phyloP scores from a whole-genome alignment of 2,888 invertebrate species.

The Microctonus brassicae region DNA sequence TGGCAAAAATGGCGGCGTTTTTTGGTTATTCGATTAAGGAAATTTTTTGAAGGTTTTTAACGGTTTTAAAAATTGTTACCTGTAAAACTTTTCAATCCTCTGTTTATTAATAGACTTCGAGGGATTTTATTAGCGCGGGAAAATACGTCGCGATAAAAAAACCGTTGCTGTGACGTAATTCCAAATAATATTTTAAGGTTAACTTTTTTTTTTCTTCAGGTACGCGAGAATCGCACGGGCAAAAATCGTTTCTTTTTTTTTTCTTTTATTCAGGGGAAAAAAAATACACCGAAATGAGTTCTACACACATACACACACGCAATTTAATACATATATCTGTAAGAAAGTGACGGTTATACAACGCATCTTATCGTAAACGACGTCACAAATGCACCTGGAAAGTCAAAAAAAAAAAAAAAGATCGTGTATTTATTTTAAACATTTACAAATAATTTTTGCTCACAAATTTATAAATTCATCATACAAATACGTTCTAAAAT shows the following conservation, averaged over 20 bases:
- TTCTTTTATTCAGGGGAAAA: not conserved
- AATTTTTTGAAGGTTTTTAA: too few relatives aligned
- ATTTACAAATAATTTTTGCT: not conserved
- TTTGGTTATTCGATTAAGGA: too few relatives aligned
- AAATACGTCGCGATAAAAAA: constrained; percentile 4
- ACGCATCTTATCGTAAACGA: constrained; percentile 35
- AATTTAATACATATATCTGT: not conserved
- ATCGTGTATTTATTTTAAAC: not conserved
- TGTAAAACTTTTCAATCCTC: not conserved
- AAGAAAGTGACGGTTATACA: constrained; percentile 42
- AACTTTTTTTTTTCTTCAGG: not conserved
- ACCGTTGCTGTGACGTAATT: not conserved
- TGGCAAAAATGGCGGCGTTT: too few relatives aligned
- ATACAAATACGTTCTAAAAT: not conserved
- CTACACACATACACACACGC: not conserved
- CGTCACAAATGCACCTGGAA: constrained; percentile 42
- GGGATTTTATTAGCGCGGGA: not conserved
- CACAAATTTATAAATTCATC: constrained; percentile 3
- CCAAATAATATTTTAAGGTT: not conserved
- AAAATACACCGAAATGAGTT: not conserved
- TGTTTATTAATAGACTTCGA: not conserved
- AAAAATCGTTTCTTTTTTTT: not conserved
- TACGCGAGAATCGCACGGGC: not conserved
- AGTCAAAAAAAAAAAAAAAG: not conserved
- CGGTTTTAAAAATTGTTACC: too few relatives aligned